A percentile compares a stretch with the other conserved stretches of the same genome.
These are phyloP conservation scores for Hetaerina americana DNA, from an alignment of 1,140 invertebrate species.

Conservation along the genomic window DNA sequence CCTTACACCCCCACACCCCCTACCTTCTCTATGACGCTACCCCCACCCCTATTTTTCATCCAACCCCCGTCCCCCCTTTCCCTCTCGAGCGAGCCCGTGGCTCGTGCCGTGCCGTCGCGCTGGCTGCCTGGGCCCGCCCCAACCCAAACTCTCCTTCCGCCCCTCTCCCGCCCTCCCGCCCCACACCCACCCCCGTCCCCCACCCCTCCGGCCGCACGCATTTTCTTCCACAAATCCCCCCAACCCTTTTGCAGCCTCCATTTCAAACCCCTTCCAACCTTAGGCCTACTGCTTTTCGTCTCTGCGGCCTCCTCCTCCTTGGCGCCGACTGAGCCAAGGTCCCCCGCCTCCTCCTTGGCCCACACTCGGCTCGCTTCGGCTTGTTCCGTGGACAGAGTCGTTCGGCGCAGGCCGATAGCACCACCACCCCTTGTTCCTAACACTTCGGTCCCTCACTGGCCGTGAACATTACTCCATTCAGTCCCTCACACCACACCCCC, in stretches of 20 bases:
- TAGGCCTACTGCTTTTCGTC: neutral
- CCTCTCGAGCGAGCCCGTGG: constrained; percentile 1
- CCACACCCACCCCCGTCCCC: no score
- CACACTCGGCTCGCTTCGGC: neutral
- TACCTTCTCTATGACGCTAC: constrained; percentile 19
- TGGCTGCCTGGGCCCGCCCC: no score
- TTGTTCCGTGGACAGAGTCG: neutral
- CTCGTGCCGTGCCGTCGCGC: no score
- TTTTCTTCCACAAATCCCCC: no score
- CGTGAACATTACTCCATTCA: no score
- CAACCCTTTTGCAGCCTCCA: no score
- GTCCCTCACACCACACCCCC: no score
- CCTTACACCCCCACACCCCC: constrained; percentile 18
- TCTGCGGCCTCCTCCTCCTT: neutral
- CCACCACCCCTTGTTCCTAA: neutral
- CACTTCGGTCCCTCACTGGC: no score
- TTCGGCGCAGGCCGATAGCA: neutral
- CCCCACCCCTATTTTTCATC: constrained; percentile 20
- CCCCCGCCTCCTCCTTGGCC: neutral
- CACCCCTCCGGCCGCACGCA: no score
- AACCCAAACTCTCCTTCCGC: no score
- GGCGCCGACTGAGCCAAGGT: neutral
- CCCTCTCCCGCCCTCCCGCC: no score
- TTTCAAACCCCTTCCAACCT: neutral
- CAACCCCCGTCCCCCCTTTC: neutral